Evolutionary conservation across 2,888 invertebrate genomes (phyloP).

Genomic region (Nebria brevicollis): DNA sequence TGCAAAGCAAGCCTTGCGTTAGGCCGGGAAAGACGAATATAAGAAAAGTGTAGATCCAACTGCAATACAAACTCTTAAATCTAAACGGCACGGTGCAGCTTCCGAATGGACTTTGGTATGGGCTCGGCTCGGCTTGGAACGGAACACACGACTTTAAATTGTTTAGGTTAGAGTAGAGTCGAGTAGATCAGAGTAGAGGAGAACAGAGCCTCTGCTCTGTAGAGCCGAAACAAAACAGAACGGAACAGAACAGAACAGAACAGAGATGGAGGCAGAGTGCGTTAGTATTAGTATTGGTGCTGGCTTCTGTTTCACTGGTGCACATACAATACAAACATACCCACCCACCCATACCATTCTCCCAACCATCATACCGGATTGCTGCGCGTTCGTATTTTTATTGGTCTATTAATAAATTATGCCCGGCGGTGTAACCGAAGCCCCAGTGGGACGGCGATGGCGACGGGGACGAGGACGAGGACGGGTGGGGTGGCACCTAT

Average conservation of each 20-base stretch:
- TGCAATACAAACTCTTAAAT: conserved; percentile 29
- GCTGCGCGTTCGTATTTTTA: conserved; percentile 62
- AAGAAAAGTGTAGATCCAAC: conserved; percentile 20
- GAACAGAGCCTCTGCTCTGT: too few relatives aligned
- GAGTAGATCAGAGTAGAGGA: too few relatives aligned
- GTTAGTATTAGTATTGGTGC: background rate
- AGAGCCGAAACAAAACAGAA: background rate
- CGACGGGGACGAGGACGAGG: too few relatives aligned
- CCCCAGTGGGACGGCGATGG: background rate
- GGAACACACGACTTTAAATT: background rate
- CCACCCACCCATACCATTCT: background rate
- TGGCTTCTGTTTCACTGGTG: background rate
- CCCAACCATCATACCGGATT: conserved; percentile 48
- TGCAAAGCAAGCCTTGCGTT: background rate
- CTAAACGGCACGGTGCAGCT: background rate
- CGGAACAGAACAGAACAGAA: background rate
- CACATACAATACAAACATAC: conserved; percentile 5
- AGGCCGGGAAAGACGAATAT: background rate
- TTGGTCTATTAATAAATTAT: conserved; percentile 65
- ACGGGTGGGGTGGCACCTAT: conserved; percentile 55
- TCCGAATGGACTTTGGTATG: background rate
- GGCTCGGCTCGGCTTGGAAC: conserved; percentile 8
- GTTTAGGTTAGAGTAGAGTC: background rate
- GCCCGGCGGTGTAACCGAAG: background rate
- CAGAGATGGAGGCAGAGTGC: background rate